A percentile compares a stretch with the other conserved stretches of the same genome.
Conservation (phyloP, 1,140 invertebrate species). For the Drosophila sturtevanti region DNA sequence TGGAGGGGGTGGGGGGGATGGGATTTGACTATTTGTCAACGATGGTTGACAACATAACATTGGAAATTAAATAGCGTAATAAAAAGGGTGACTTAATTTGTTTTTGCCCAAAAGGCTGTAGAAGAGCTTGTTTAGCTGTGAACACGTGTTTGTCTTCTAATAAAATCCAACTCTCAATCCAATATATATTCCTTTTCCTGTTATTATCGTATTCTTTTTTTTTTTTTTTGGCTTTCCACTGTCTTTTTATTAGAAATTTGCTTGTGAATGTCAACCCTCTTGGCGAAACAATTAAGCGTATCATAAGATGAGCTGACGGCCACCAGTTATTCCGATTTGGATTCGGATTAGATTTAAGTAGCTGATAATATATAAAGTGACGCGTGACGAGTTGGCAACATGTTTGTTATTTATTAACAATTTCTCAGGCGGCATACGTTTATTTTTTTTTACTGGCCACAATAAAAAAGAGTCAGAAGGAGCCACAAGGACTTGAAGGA, state of each 20-base stretch:
- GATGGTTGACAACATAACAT: constrained; percentile 54
- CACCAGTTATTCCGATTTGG: constrained; percentile 15
- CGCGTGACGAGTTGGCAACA: constrained; percentile 45
- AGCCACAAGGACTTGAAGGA: not conserved
- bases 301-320: constrained; percentile 30
- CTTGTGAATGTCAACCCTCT: constrained; percentile 33
- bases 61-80: constrained; percentile 65
- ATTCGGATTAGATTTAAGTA: constrained; percentile 45
- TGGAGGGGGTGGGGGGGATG: constrained; percentile 6
- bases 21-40: constrained; percentile 56
- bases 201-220: constrained; percentile 13
- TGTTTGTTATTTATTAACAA: constrained; percentile 48
- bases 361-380: constrained; percentile 49
- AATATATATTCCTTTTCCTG: constrained; percentile 44
- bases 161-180: constrained; percentile 32
- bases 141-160: constrained; percentile 66
- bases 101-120: constrained; percentile 32
- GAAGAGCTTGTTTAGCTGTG: constrained; percentile 43
- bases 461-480: not conserved
- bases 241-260: constrained; percentile 38
- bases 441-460: not conserved
- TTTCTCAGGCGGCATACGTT: constrained; percentile 35
- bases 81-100: constrained; percentile 72
- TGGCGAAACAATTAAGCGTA: constrained; percentile 36
- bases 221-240: constrained; percentile 13